These are phyloP conservation scores for Scaptomyza graminum DNA, from an alignment of 1,140 invertebrate species.

Conservation along the genomic window DNA sequence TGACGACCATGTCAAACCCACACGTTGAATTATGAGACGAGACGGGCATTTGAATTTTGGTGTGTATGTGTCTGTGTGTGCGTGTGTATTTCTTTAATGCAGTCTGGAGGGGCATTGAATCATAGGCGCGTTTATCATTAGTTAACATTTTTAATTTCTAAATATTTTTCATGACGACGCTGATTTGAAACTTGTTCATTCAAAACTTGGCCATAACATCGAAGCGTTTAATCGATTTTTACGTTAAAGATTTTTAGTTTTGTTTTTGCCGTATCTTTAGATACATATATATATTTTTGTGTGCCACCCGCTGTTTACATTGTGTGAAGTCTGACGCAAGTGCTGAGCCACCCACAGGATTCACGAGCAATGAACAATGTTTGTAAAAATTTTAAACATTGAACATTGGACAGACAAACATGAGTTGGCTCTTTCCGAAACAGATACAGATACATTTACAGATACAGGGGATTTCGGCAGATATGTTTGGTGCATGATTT, in stretches of 20 bases:
- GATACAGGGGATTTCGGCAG: background rate
- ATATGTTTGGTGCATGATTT: conserved; percentile 66
- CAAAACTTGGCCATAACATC: conserved; percentile 44
- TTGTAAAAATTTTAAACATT: conserved; percentile 45
- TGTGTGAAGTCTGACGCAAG: conserved; percentile 58
- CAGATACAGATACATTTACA: background rate
- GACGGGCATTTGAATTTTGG: background rate
- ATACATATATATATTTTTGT: background rate
- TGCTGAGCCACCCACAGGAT: conserved; percentile 74
- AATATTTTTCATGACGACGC: conserved; percentile 61
- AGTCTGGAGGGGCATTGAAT: conserved; percentile 20
- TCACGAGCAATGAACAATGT: conserved; percentile 29
- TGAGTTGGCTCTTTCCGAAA: conserved; percentile 43
- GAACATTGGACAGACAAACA: conserved; percentile 25
- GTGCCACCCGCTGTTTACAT: conserved; percentile 63
- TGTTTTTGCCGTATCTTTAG: conserved; percentile 11
- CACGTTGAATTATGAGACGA: conserved; percentile 55
- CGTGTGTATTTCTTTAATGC: conserved; percentile 18
- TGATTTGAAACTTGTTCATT: conserved; percentile 61
- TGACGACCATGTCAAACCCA: conserved; percentile 63
- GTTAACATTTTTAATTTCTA: conserved; percentile 61
- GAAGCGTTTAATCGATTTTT: conserved; percentile 79
- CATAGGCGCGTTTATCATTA: conserved; percentile 59
- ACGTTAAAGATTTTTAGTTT: conserved; percentile 2
- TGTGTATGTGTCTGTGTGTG: too few species aligned